Base-by-base conservation (phyloP, 1,140 invertebrate genomes). In the Pogonomyrmex californicus region DNA sequence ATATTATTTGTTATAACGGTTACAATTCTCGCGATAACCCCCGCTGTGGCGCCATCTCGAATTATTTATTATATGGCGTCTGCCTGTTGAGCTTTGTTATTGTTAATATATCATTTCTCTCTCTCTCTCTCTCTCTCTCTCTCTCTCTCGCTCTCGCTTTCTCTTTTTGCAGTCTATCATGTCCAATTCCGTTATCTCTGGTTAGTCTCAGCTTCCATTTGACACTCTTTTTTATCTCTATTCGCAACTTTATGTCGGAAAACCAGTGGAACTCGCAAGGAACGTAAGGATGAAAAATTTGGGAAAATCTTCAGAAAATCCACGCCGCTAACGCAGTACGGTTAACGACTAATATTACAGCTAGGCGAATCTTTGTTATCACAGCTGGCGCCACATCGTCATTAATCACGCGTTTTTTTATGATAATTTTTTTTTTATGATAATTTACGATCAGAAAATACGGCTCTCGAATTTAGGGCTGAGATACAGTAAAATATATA, bases 1-100 rank as follows among this genome's bases (percentile, higher is more conserved):
- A 73, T 70, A 87, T 91, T 91, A 91, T 92, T 92, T 92, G 89
- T 92, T 90, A 87, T 78, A 90, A 90, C 86, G 90, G 81, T 90
- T 91, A 92, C 90, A 88, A 89, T 91, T 89, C 85, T 82, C 49
- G 79, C 87, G 93, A 93, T 93, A 93, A 93, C 93, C 93, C 91
- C 86, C 85, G 89, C 87, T 77, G 85, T 86, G 92, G 91, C 93
- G 93, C 92, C 92, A 92, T 91, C 91, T 89, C 87, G 60, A 47
- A 89, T 91, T 91, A 91, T 91, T 91, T 91, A 88, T 90, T 89
- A 86, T 91, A 79, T 85, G 66, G 63, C 41, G 78, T 73, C 65
- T 41, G 68, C 49, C 60, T 58, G 71, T 78, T 65, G 63, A 73
- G n/a, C 68, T 77, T 83, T 91, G 77, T 91, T 91, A 88, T 88